A percentile compares a stretch with the other conserved stretches of the same genome.
These are phyloP conservation scores for Myopa tessellatipennis DNA, from an alignment of 2,888 invertebrate genomes.

Conservation along the genomic window DNA sequence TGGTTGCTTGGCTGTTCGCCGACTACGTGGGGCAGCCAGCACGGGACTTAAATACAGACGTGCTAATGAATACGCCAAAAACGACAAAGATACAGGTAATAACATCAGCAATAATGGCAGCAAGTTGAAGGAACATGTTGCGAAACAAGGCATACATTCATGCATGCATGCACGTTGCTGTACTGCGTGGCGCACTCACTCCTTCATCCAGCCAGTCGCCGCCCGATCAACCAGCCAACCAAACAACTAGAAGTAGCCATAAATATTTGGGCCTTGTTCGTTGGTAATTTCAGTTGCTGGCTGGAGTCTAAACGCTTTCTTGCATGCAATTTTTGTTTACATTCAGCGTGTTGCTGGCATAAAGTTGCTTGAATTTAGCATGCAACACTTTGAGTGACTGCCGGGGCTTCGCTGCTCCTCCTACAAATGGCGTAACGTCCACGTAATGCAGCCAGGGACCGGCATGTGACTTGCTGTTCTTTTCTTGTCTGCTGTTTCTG, in stretches of 20 bases:
- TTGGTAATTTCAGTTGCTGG: constrained; percentile 1
- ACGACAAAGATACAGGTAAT: background rate
- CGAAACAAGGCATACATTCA: background rate
- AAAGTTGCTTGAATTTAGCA: constrained; percentile 11
- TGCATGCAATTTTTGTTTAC: background rate
- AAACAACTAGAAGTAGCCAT: constrained; percentile 35
- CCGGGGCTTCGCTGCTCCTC: constrained; percentile 14
- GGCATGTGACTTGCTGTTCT: background rate
- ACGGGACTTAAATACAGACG: constrained; percentile 27
- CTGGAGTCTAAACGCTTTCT: constrained; percentile 2
- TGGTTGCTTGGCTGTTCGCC: constrained; percentile 6
- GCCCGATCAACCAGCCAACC: constrained; percentile 1
- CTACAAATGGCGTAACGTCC: constrained; percentile 7
- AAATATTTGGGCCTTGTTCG: constrained; percentile 11
- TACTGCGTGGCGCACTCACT: background rate
- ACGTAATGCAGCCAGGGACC: background rate
- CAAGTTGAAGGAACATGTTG: constrained; percentile 5
- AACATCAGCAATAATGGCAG: background rate
- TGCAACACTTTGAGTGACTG: constrained; percentile 22
- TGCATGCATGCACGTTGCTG: background rate
- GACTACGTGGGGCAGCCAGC: background rate
- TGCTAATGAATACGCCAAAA: constrained; percentile 34
- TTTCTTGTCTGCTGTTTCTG: background rate
- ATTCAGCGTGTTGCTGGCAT: background rate
- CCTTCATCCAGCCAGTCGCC: constrained; percentile 6